Conservation (phyloP, 2,113 vertebrate species). For the Myxocyprinus asiaticus region DNA sequence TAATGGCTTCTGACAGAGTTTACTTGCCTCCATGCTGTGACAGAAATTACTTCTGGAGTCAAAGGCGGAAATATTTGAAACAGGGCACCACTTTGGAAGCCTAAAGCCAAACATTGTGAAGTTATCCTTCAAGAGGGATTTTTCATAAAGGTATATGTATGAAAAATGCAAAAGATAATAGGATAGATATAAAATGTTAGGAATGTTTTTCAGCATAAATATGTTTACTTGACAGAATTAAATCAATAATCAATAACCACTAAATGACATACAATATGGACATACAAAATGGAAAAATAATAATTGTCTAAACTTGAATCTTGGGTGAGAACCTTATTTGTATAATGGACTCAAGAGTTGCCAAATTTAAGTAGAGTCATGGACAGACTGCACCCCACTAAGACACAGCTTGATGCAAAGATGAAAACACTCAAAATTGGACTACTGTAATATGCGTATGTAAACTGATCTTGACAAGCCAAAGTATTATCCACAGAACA, state of each 20-base stretch:
- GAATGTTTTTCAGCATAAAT: neutral
- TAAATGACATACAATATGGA: neutral
- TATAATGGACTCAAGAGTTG: conserved; percentile 21
- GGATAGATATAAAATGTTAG: neutral
- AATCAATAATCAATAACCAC: neutral
- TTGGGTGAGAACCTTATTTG: conserved; percentile 27
- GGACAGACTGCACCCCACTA: conserved; percentile 40
- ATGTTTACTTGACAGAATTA: conserved; percentile 6
- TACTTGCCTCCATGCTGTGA: conserved; percentile 60
- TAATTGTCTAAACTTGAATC: neutral
- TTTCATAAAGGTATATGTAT: conserved; percentile 48
- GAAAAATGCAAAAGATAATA: neutral
- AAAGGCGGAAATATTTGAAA: conserved; percentile 56
- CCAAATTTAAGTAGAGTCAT: conserved; percentile 31
- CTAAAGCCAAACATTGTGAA: conserved; percentile 46
- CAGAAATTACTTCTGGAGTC: conserved; percentile 60
- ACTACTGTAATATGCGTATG: conserved; percentile 36
- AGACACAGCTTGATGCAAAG: conserved; percentile 22
- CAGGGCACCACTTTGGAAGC: conserved; percentile 50
- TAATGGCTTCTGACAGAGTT: conserved; percentile 62
- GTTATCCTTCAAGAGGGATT: conserved; percentile 54
- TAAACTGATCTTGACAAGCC: conserved; percentile 42
- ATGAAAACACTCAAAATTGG: conserved; percentile 35
- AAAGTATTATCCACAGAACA: conserved; percentile 36
- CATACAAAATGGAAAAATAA: neutral